Conservation (phyloP, 2,888 invertebrate genomes). For the Thysanoteuthis rhombus region DNA sequence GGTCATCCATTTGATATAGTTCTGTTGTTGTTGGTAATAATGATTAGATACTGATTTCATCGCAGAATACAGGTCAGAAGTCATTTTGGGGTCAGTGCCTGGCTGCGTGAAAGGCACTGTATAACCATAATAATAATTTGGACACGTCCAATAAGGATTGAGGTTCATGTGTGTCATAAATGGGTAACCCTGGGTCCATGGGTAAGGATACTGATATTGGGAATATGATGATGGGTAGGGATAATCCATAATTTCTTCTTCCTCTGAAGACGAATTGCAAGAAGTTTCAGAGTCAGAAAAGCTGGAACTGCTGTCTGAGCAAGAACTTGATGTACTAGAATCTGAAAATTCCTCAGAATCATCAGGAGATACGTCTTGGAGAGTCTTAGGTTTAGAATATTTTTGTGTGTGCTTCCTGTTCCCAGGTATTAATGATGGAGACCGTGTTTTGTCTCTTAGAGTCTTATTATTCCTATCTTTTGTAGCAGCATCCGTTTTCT, state of each 20-base stretch:
- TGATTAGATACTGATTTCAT: neutral
- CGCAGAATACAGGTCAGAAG: no score
- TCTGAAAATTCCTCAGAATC: neutral
- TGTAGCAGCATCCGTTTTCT: neutral
- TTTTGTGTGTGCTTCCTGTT: neutral
- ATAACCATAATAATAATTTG: constrained; percentile 12
- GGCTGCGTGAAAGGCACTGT: neutral
- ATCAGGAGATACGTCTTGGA: neutral
- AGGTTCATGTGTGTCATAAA: neutral
- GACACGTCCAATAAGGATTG: neutral
- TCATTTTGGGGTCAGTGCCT: neutral
- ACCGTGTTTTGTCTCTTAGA: neutral
- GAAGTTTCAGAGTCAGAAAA: neutral
- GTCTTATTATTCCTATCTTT: neutral
- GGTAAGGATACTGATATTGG: neutral
- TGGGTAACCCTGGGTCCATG: no score
- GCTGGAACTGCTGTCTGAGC: neutral
- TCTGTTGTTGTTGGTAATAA: neutral
- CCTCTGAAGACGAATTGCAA: neutral
- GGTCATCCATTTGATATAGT: neutral
- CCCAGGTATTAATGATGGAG: neutral
- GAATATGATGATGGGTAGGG: neutral
- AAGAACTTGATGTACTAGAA: neutral
- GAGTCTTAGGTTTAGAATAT: neutral
- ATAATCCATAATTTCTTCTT: neutral